Evolutionary conservation across 2,113 vertebrate species (phyloP).

Genomic region (Dendrocopos noguchii): DNA sequence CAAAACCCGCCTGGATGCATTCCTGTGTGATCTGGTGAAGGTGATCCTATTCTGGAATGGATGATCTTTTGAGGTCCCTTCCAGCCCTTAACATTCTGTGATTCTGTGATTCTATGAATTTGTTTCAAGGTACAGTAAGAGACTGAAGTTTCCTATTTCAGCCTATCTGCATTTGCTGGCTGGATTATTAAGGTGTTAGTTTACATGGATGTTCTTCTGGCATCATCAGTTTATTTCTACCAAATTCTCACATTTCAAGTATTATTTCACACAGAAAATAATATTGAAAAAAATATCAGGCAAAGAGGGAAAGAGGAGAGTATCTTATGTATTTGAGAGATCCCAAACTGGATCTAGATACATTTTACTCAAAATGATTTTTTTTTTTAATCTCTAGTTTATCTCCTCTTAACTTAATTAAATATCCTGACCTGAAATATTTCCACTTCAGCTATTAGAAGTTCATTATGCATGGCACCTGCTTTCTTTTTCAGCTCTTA

Average conservation of each 20-base stretch:
- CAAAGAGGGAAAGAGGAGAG: neutral
- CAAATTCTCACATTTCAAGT: neutral
- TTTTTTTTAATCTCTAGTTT: neutral
- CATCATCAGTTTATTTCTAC: neutral
- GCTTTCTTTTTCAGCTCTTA: neutral
- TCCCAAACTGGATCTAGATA: neutral
- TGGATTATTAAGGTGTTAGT: neutral
- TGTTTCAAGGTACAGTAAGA: neutral
- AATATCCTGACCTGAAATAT: neutral
- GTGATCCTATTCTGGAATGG: too few relatives aligned
- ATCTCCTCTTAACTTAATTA: neutral
- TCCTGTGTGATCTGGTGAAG: too few relatives aligned
- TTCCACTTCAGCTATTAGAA: neutral
- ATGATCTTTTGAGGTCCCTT: too few relatives aligned
- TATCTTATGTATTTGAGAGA: neutral
- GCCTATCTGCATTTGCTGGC: neutral
- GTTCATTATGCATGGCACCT: neutral
- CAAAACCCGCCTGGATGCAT: too few relatives aligned
- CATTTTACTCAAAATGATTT: neutral
- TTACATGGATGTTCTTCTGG: neutral
- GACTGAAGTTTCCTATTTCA: neutral
- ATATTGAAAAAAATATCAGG: neutral
- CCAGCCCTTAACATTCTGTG: too few relatives aligned
- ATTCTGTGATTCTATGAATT: too few relatives aligned
- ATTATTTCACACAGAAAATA: neutral